phyloP scores from a whole-genome alignment of 2,888 invertebrate genomes.

The Dryobotodes eremita region DNA sequence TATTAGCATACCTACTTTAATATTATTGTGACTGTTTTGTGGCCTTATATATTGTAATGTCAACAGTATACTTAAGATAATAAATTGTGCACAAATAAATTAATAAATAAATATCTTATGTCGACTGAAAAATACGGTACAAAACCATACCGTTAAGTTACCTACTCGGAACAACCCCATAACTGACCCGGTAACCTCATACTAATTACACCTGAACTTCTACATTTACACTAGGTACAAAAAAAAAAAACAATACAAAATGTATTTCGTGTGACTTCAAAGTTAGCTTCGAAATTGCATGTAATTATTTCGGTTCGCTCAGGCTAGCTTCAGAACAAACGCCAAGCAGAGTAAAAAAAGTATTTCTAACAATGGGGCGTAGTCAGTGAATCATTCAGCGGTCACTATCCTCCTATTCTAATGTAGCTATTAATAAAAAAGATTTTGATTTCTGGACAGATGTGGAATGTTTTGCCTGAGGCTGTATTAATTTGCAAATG shows the following conservation, averaged over 20 bases:
- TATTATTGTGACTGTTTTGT: no score
- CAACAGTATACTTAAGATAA: no score
- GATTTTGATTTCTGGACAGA: constrained; percentile 66
- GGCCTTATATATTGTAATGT: no score
- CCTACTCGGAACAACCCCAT: constrained; percentile 1
- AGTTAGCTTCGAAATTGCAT: constrained; percentile 45
- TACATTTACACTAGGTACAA: constrained; percentile 7
- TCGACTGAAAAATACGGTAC: neutral
- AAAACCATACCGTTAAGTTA: neutral
- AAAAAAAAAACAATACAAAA: constrained; percentile 47
- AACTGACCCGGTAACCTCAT: constrained; percentile 52
- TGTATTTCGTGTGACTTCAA: constrained; percentile 45
- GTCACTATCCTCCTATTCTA: constrained; percentile 66
- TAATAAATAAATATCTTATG: no score
- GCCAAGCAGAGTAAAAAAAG: constrained; percentile 46
- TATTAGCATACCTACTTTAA: neutral
- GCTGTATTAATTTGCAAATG: constrained; percentile 59
- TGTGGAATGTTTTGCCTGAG: constrained; percentile 58
- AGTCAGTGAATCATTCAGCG: constrained; percentile 69
- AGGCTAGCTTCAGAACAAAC: constrained; percentile 44
- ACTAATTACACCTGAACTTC: constrained; percentile 19
- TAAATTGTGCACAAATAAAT: no score
- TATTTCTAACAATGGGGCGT: constrained; percentile 61
- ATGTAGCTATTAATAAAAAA: constrained; percentile 59
- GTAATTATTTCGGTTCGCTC: constrained; percentile 60